Percentiles rank a stretch among this genome's conserved stretches.
Evolutionary conservation across 1,140 invertebrate genomes (phyloP).

Genomic region (Propsilocerus akamusi): DNA sequence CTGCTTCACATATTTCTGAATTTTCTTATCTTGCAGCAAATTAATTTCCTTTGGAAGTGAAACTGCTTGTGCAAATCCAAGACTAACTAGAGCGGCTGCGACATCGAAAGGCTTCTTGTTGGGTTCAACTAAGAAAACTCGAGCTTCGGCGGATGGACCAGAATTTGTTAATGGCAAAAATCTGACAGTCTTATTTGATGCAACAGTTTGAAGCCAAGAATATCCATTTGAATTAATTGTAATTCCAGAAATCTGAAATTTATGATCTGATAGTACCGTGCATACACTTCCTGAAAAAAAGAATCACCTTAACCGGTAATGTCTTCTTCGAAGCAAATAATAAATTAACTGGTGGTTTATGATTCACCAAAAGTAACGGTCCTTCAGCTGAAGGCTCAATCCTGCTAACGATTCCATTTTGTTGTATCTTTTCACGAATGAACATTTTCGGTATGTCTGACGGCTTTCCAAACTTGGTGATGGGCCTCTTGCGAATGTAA

Average conservation of each 20-base stretch:
- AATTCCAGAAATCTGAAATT: constrained; percentile 5
- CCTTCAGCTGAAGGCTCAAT: background rate
- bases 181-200: background rate
- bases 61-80: constrained; percentile 5
- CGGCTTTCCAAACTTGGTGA: constrained; percentile 3
- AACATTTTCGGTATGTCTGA: constrained; percentile 2
- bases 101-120: background rate
- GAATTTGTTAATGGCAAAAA: background rate
- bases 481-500: too few relatives aligned
- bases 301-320: background rate
- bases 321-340: background rate
- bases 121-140: constrained; percentile 1
- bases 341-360: background rate
- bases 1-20: background rate
- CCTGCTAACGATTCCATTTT: background rate
- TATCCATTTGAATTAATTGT: constrained; percentile 6
- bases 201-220: constrained; percentile 7
- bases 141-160: background rate
- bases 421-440: background rate
- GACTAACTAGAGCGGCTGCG: background rate
- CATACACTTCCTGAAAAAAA: background rate
- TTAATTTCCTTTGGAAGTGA: background rate
- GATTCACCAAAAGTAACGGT: background rate
- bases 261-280: background rate
- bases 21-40: background rate